Conservation (phyloP, 35 echinoderm and acorn worm species). For the Apostichopus parvimensis region DNA sequence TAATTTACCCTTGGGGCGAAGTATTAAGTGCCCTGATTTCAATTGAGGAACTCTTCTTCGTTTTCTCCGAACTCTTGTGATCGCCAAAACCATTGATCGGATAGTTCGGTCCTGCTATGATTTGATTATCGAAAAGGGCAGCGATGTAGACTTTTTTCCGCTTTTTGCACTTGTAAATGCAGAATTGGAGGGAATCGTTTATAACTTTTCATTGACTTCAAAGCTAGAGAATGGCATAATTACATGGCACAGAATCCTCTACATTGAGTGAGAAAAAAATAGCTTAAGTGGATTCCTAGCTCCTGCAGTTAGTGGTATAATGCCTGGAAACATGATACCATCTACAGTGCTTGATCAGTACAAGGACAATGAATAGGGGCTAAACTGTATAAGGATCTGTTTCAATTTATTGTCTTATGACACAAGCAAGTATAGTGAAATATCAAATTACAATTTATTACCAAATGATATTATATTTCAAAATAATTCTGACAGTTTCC, state of each 20-base stretch:
- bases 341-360: neutral
- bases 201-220: neutral
- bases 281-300: neutral
- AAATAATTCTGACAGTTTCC: too few relatives aligned
- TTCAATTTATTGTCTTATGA: too few relatives aligned
- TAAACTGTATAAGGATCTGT: too few relatives aligned
- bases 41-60: neutral
- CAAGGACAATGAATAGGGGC: too few relatives aligned
- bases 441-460: too few relatives aligned
- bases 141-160: neutral
- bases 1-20: slow-evolving; percentile 34
- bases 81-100: neutral
- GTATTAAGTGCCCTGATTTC: slow-evolving; percentile 40
- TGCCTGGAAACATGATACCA: slow-evolving; percentile 5
- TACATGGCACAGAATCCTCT: neutral
- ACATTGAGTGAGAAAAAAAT: neutral
- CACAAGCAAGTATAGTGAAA: too few relatives aligned
- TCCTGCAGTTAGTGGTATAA: neutral
- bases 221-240: neutral
- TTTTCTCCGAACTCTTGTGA: slow-evolving; percentile 5
- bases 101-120: neutral
- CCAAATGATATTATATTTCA: too few relatives aligned
- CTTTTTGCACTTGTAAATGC: neutral
- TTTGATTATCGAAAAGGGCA: slow-evolving; percentile 23
- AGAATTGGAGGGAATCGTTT: neutral